Evolutionary conservation across 2,888 invertebrate genomes (phyloP), one percentile per base, ranked within the genome.

Genomic region (Stictocephala bisonia): DNA sequence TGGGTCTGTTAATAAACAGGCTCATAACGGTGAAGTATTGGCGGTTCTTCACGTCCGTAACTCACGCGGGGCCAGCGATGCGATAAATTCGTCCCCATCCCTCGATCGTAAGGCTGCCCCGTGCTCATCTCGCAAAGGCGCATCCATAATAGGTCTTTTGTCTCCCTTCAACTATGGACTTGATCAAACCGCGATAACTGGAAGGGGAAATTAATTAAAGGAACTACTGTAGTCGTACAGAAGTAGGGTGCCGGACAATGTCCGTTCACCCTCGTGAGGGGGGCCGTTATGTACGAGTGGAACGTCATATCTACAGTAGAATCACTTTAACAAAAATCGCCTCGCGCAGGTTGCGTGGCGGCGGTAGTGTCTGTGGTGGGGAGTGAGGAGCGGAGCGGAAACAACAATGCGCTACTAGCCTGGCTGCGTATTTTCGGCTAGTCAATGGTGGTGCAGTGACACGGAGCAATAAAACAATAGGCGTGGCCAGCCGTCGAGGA

Each of bases 1-100:
- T 58, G 58, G 41, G 58, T 27, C 44, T 71, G 70, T 71, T 71
- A 71, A 71, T 71, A 71, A 71, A 71, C 56, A 58, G 58, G 70
- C 15, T 44, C 70, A 71, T 71, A 71, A 71, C 58, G 4, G 70
- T 50, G 60, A 20, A 64, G 29, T 50, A 44, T 18, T 35, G 26
- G 44, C 22, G 44, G 31, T 53, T 71, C 48, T 9, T 20, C 3
- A 6, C 35, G 15, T 18, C 51, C 26, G 6, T 24, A 2, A 13
- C 22, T 22, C 22, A 51, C 40, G 11, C 53, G 15, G 53, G 20
- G 18, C 68, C 27, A 11, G 26, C 56, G 60, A 69, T 60, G 58
- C 66, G 73, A 73, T 70, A 70, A 53, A 66, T 72, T 44, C 51
- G 29, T 7, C 64, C 51, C 56, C 29, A 1, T n/a, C 53, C 66